Base-by-base conservation (phyloP, 2,888 invertebrate species). In the Piscicola geometra region DNA sequence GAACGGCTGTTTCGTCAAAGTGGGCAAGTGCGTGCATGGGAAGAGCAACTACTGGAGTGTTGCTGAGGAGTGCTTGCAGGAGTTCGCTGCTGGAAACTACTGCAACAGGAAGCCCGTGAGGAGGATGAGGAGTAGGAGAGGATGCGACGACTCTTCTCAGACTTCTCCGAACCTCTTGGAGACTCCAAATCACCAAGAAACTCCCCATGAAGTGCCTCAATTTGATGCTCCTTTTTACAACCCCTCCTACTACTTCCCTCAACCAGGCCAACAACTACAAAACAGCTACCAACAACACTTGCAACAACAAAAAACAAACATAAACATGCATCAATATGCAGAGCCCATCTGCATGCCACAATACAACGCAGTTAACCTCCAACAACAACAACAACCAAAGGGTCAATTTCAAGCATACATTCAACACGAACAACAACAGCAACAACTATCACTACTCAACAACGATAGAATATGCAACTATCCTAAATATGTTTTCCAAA, bases 41-140 rank as follows among this genome's bases (percentile, higher is more conserved):
- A 95, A 98, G 85, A 97, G 97, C 0, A 95, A 97, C 84, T 98
- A 94, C 83, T 98, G 98, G 98, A 25, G 66, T 28, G 68, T 78
- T 9, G 75, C 75, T 73, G 72, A 77, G 12, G 78, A 78, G 0
- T 78, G 78, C 73, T 21, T 75, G 21, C 52, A 71, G 21, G 77
- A 77, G n/a, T 78, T 78, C 74, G 25, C 21, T 56, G 35, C 50
- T 30, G 78, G 77, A 21, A 75, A 77, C 60, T 78, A 72, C 76
- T 56, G 70, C 32, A 71, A 73, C 60, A 56, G 73, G 2, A 73
- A 73, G 28, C 73, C 73, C 18, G 64, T 73, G n/a, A 76, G 47
- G 32, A 60, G 73, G 35, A 21, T 56, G 1, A 56, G 73, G 52
- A 35, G n/a, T 3, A 73, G 35, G 64, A 33, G 18, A 35, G 68